Evolutionary conservation across 2,888 invertebrate species (phyloP).

Genomic region (Aquatica leii): DNA sequence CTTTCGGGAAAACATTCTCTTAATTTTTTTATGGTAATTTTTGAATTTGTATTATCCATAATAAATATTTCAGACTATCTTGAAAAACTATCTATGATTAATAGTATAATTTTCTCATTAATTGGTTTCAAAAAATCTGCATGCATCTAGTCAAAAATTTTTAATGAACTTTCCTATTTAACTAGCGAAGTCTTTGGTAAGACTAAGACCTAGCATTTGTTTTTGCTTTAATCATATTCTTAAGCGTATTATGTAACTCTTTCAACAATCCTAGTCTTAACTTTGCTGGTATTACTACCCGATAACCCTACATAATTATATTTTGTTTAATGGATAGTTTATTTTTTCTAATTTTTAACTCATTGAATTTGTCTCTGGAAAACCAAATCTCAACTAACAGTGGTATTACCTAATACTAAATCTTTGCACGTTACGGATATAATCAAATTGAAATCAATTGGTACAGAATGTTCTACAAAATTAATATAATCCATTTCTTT

Average conservation of each 20-base stretch:
- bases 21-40: slow-evolving; percentile 16
- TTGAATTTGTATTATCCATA: slow-evolving; percentile 38
- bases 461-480: background rate
- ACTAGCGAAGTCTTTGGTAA: slow-evolving; percentile 27
- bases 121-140: slow-evolving; percentile 56
- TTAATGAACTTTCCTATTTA: too few relatives aligned
- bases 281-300: slow-evolving; percentile 30
- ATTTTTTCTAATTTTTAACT: background rate
- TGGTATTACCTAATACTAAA: background rate
- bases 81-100: slow-evolving; percentile 56
- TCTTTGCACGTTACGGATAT: background rate
- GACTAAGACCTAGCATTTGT: slow-evolving; percentile 30
- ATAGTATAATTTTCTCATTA: background rate
- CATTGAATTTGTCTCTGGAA: too few relatives aligned
- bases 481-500: too few relatives aligned
- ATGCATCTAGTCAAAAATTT: too few relatives aligned
- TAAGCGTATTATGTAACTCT: slow-evolving; percentile 33
- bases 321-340: background rate
- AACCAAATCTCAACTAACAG: background rate
- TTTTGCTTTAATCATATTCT: slow-evolving; percentile 43
- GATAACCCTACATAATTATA: slow-evolving; percentile 18
- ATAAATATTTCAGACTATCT: slow-evolving; percentile 57
- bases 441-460: background rate
- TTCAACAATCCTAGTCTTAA: slow-evolving; percentile 25
- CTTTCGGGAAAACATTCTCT: slow-evolving; percentile 41